Conservation (phyloP, 2,888 invertebrate species). For the Leuctra nigra region DNA sequence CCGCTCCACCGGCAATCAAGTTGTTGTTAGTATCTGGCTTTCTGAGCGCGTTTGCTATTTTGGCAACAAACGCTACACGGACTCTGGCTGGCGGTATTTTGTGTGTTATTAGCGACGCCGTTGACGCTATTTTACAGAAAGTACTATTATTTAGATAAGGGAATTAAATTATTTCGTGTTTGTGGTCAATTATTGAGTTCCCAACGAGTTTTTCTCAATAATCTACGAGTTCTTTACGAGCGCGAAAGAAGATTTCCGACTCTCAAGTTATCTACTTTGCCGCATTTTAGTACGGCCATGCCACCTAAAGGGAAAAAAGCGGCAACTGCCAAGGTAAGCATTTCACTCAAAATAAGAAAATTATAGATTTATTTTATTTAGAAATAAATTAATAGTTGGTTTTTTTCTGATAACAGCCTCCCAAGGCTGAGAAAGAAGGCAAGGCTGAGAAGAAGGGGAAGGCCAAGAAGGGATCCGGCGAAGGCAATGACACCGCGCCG, state of each 20-base stretch:
- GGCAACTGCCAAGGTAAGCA: conserved; percentile 9
- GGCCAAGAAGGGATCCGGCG: conserved; percentile 3
- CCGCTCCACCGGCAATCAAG: too few relatives aligned
- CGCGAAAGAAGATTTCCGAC: not conserved
- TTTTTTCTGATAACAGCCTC: not conserved
- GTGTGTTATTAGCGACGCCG: conserved; percentile 7
- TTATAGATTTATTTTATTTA: too few relatives aligned
- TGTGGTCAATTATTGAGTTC: too few relatives aligned
- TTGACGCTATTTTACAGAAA: conserved; percentile 5
- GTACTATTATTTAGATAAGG: not conserved
- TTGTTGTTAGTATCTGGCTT: too few relatives aligned
- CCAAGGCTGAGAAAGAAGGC: not conserved
- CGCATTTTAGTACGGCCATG: not conserved
- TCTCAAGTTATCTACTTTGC: not conserved
- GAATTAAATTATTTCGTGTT: not conserved
- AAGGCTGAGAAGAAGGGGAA: conserved; percentile 3
- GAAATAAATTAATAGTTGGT: too few relatives aligned
- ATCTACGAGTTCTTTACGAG: not conserved
- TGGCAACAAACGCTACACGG: conserved; percentile 5
- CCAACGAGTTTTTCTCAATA: too few relatives aligned
- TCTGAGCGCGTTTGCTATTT: conserved; percentile 1
- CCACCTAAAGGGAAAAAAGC: conserved; percentile 19
- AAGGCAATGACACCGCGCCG: too few relatives aligned
- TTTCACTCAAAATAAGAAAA: not conserved
- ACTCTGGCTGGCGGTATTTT: conserved; percentile 12